Conservation (phyloP, 2,113 vertebrate genomes). For the Dicrurus megarhynchus region DNA sequence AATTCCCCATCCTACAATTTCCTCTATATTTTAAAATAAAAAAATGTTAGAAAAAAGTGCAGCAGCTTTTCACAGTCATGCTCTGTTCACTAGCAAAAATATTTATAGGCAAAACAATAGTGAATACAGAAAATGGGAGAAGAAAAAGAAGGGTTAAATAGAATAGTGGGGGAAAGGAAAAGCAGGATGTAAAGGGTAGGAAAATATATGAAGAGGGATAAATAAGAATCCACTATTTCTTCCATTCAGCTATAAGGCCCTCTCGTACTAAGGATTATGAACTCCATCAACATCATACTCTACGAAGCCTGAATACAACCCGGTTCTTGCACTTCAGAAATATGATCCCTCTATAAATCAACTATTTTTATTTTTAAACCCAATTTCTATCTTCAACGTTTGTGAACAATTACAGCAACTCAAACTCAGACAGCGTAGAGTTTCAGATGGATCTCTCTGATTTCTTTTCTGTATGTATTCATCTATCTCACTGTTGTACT, state of each 20-base stretch:
- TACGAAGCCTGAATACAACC: not conserved
- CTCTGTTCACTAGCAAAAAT: not conserved
- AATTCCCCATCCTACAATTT: not conserved
- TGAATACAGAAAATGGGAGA: not conserved
- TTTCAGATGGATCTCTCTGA: constrained; percentile 52
- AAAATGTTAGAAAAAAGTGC: not conserved
- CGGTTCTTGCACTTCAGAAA: not conserved
- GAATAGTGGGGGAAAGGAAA: not conserved
- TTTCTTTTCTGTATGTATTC: constrained; percentile 34
- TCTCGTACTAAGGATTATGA: not conserved
- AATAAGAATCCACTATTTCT: not conserved
- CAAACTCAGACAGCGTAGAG: not conserved
- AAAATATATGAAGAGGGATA: not conserved
- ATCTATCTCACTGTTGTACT: constrained; percentile 33
- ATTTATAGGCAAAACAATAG: not conserved
- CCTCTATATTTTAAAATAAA: not conserved
- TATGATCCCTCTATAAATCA: not conserved
- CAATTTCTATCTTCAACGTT: not conserved
- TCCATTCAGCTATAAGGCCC: not conserved
- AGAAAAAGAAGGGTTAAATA: not conserved
- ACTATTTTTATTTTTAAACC: not conserved
- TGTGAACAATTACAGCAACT: not conserved
- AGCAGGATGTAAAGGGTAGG: not conserved
- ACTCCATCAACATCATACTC: not conserved
- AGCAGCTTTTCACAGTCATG: not conserved